Evolutionary conservation across 2,797 vertebrate species (phyloP).

Genomic region (Dendrocincla tyrannina): DNA sequence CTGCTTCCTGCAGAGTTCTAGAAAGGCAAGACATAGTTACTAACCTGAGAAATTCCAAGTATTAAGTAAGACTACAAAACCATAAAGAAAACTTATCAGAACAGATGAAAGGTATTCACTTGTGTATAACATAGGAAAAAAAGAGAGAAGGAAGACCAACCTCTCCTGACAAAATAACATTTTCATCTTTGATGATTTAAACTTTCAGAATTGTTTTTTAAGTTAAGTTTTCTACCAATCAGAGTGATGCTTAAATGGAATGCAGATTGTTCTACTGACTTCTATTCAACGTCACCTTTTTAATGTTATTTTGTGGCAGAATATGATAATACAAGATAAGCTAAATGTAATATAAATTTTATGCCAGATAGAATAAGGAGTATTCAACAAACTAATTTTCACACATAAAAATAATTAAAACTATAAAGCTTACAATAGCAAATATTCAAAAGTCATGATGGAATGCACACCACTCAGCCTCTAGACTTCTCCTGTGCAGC

Average conservation of each 20-base stretch:
- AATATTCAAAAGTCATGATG: neutral
- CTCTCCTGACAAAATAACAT: neutral
- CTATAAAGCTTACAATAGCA: neutral
- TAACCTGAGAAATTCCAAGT: slow-evolving; percentile 59
- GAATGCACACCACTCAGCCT: neutral
- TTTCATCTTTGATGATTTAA: neutral
- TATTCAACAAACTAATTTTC: neutral
- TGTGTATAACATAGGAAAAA: accelerated
- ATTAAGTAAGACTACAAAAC: neutral
- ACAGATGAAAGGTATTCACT: neutral
- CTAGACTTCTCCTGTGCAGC: neutral
- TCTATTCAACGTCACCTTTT: neutral
- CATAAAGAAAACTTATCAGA: neutral
- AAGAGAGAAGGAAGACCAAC: neutral
- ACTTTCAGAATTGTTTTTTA: neutral
- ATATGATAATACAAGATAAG: neutral
- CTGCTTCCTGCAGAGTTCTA: slow-evolving; percentile 32
- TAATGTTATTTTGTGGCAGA: neutral
- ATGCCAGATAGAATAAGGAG: neutral
- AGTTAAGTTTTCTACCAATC: neutral
- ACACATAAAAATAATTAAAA: neutral
- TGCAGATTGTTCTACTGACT: neutral
- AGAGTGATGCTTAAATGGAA: neutral
- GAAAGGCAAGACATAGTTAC: slow-evolving; percentile 79
- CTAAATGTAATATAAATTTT: neutral